Percentiles rank a stretch among this genome's conserved stretches.
phyloP scores from a whole-genome alignment of 2,113 vertebrate species.

The Himantopus leucocephalus region DNA sequence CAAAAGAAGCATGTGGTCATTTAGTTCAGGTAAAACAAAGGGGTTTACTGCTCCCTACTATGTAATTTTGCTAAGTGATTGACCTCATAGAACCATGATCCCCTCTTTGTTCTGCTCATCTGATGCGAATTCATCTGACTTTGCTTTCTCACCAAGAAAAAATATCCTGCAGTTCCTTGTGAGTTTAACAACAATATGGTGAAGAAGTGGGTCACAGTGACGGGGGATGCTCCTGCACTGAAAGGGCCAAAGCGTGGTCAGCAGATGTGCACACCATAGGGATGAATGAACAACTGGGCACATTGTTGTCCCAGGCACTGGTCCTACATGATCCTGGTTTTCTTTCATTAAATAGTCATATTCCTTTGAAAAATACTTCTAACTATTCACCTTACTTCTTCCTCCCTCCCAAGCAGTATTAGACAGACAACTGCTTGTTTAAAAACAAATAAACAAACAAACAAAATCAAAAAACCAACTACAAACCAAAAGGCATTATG shows the following conservation, averaged over 20 bases:
- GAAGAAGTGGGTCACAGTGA: background rate
- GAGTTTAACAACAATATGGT: background rate
- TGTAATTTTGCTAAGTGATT: background rate
- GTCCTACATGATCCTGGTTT: background rate
- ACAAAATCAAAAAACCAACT: background rate
- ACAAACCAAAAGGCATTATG: background rate
- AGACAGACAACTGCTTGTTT: background rate
- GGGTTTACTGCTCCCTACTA: background rate
- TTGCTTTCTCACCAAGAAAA: background rate
- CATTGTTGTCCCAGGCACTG: background rate
- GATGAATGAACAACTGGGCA: background rate
- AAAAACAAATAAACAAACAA: background rate
- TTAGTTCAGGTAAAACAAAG: background rate
- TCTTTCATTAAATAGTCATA: background rate
- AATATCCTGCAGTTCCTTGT: background rate
- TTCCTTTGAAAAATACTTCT: background rate
- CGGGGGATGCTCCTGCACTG: background rate
- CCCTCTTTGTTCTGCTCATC: background rate
- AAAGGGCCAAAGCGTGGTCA: background rate
- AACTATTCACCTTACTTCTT: background rate
- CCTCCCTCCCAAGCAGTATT: background rate
- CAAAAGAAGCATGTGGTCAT: background rate
- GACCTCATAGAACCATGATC: background rate
- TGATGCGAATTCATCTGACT: background rate
- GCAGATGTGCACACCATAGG: background rate